Conservation (phyloP, 2,797 vertebrate genomes). For the Alcedo atthis region DNA sequence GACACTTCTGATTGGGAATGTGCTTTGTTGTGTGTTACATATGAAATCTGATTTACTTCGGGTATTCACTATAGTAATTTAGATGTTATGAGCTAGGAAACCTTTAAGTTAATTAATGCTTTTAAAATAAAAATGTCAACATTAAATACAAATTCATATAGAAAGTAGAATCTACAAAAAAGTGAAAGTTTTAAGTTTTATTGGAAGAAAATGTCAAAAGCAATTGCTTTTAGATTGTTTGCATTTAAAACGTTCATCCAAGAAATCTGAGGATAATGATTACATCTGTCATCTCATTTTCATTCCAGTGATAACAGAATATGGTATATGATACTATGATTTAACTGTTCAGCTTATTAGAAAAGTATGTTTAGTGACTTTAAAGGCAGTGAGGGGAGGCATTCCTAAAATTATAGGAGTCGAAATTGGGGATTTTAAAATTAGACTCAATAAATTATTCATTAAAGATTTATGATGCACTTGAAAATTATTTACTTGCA, state of each 20-base stretch:
- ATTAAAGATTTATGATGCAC: neutral
- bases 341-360: neutral
- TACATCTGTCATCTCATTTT: neutral
- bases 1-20: neutral
- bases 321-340: neutral
- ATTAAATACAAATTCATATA: neutral
- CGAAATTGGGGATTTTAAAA: neutral
- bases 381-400: neutral
- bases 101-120: neutral
- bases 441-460: neutral
- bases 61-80: neutral
- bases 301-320: neutral
- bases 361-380: neutral
- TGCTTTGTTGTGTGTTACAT: neutral
- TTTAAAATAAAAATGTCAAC: neutral
- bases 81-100: neutral
- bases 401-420: neutral
- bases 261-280: neutral
- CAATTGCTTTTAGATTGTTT: neutral
- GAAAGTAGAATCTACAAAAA: neutral
- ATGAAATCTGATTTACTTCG: neutral
- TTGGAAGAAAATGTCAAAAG: neutral
- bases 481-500: neutral
- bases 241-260: neutral
- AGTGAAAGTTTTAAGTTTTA: neutral